Percentiles rank a stretch among this genome's conserved stretches.
Conservation (phyloP, 2,888 invertebrate genomes). For the Volucella bombylans region DNA sequence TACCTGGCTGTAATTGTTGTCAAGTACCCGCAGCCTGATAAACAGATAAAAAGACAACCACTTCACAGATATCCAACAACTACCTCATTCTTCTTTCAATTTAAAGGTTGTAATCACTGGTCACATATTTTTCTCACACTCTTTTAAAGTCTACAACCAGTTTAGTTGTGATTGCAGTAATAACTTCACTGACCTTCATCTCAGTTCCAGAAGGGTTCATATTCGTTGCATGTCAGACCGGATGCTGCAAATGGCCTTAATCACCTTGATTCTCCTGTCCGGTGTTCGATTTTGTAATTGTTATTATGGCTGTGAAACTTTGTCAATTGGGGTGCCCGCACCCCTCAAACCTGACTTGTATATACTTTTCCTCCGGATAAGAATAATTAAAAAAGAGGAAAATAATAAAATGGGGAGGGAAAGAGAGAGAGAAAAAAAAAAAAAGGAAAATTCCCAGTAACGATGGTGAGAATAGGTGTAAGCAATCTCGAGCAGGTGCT, state of each 20-base stretch:
- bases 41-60: too few species aligned
- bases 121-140: slow-evolving; percentile 22
- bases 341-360: slow-evolving; percentile 15
- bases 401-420: slow-evolving; percentile 6
- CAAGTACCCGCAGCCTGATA: too few species aligned
- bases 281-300: slow-evolving; percentile 14
- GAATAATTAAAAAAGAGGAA: slow-evolving; percentile 64
- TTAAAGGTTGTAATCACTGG: not conserved
- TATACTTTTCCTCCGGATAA: slow-evolving; percentile 54
- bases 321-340: slow-evolving; percentile 62
- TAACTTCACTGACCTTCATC: slow-evolving; percentile 67
- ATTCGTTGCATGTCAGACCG: slow-evolving; percentile 49
- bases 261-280: slow-evolving; percentile 67
- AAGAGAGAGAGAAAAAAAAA: not conserved
- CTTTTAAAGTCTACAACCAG: slow-evolving; percentile 37
- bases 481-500: slow-evolving; percentile 71
- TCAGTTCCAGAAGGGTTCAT: slow-evolving; percentile 43
- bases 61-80: too few species aligned
- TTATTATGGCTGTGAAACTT: slow-evolving; percentile 20
- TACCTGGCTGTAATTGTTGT: not conserved
- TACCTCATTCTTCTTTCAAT: too few species aligned
- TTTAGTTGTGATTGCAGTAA: slow-evolving; percentile 17
- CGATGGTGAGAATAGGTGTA: slow-evolving; percentile 61
- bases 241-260: slow-evolving; percentile 67
- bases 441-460: slow-evolving; percentile 29